Conservation (phyloP, 2,888 invertebrate genomes). For the Caenorhabditis uteleia region DNA sequence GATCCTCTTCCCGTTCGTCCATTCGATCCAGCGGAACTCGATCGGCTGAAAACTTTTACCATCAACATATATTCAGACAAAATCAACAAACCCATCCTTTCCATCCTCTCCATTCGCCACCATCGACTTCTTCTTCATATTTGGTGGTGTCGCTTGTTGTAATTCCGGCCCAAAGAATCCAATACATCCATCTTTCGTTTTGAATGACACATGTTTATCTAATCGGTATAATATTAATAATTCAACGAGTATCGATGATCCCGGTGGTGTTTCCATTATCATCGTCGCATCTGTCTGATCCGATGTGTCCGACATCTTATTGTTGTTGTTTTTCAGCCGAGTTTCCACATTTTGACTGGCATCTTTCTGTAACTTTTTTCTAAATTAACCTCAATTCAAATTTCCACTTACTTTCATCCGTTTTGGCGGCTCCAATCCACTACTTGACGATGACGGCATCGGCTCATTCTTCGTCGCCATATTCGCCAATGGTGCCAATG, state of each 20-base stretch:
- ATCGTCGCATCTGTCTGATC: conserved; percentile 6
- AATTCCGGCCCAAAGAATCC: conserved; percentile 22
- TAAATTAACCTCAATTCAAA: background rate
- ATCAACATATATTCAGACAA: background rate
- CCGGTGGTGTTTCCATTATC: conserved; percentile 19
- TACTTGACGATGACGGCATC: background rate
- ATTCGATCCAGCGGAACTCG: conserved; percentile 14
- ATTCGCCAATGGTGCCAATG: background rate
- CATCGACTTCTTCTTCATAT: background rate
- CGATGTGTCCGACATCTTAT: conserved; percentile 9
- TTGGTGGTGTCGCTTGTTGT: conserved; percentile 1
- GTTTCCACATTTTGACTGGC: conserved; percentile 7
- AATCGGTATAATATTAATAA: conserved; percentile 17
- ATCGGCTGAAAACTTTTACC: conserved; percentile 2
- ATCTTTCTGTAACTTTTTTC: conserved; percentile 21
- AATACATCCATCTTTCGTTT: conserved; percentile 19
- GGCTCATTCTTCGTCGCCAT: background rate
- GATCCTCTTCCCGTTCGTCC: conserved; percentile 9
- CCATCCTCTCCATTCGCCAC: conserved; percentile 5
- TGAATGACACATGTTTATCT: conserved; percentile 10
- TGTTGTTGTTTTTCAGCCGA: conserved; percentile 4
- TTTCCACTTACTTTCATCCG: background rate
- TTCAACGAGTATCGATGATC: conserved; percentile 11
- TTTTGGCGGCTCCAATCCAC: background rate
- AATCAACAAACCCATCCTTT: conserved; percentile 12